Evolutionary conservation across 1,140 invertebrate species (phyloP).

Genomic region (Apis laboriosa): DNA sequence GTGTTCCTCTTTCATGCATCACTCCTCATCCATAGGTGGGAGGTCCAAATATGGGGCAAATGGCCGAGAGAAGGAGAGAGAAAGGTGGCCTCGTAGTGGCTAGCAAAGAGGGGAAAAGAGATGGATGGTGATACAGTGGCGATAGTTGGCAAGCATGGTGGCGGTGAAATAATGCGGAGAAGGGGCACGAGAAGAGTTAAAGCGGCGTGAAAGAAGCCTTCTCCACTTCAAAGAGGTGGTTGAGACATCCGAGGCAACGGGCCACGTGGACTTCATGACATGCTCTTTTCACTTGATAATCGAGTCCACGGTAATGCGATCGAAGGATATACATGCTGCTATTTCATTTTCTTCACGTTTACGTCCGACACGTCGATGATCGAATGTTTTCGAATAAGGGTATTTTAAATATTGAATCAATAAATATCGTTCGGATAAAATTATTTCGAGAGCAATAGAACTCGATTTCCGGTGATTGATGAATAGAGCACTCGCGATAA

Average conservation of each 20-base stretch:
- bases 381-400: background rate
- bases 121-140: conserved; percentile 1
- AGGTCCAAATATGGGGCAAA: conserved; percentile 66
- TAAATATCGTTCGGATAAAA: conserved; percentile 2
- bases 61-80: background rate
- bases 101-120: conserved; percentile 14
- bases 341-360: too few species aligned
- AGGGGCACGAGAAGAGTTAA: conserved; percentile 39
- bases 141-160: background rate
- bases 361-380: background rate
- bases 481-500: background rate
- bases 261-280: conserved; percentile 42
- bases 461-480: background rate
- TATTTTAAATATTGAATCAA: background rate
- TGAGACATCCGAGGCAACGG: conserved; percentile 21
- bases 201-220: conserved; percentile 66
- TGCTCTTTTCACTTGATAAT: conserved; percentile 56
- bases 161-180: background rate
- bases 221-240: conserved; percentile 70
- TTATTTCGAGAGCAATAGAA: conserved; percentile 8
- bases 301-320: conserved; percentile 60
- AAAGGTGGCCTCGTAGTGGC: background rate
- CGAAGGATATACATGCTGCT: background rate
- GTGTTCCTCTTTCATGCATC: conserved; percentile 51
- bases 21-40: conserved; percentile 45